phyloP scores from a whole-genome alignment of 2,888 invertebrate genomes.

The Lasioglossum villosulum region DNA sequence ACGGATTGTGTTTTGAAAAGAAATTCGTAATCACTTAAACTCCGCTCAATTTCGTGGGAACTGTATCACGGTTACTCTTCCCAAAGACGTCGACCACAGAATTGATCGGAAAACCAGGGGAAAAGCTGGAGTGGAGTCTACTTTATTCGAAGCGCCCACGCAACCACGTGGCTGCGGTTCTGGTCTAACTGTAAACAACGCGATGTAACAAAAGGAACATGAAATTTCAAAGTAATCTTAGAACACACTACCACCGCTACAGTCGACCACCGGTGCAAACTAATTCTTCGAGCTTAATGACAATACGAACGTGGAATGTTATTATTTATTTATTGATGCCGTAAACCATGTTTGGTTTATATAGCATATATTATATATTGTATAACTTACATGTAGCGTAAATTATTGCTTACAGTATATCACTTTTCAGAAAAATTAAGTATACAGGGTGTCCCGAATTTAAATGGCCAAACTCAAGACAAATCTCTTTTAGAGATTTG shows the following conservation, averaged over 20 bases:
- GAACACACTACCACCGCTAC: background rate
- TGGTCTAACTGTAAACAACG: conserved; percentile 6
- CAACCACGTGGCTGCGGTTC: background rate
- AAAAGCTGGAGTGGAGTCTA: background rate
- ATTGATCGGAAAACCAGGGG: background rate
- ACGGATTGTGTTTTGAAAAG: background rate
- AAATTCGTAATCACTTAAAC: background rate
- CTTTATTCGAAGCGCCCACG: conserved; percentile 8
- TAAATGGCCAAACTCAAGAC: no score
- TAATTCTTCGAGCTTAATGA: background rate
- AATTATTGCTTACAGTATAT: no score
- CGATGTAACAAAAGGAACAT: conserved; percentile 28
- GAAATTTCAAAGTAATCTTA: background rate
- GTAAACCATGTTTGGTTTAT: no score
- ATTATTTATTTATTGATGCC: no score
- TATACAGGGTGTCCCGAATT: no score
- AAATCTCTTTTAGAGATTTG: no score
- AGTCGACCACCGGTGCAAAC: background rate
- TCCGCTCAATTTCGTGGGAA: background rate
- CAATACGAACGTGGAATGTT: background rate
- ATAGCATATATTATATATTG: no score
- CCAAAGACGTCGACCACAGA: background rate
- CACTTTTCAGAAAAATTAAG: no score
- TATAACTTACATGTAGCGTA: no score
- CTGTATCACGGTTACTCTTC: background rate